Evolutionary conservation across 2,888 invertebrate genomes (phyloP), one percentile per base, ranked within the genome.

Genomic region (Monopis laevigella): DNA sequence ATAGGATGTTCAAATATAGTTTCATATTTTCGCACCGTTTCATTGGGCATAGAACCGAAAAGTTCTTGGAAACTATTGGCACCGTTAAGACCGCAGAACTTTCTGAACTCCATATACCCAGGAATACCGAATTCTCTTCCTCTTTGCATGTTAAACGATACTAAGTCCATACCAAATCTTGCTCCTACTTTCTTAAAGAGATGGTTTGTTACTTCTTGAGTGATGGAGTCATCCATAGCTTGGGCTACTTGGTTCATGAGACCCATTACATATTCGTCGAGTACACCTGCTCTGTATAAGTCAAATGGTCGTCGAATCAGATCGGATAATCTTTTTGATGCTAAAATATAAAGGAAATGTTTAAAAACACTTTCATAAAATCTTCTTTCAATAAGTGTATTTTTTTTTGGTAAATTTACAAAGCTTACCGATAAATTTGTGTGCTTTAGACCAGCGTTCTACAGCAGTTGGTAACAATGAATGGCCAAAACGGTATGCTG

Each of bases 181-280:
- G 86, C 84, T 29, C 86, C 86, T 27, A 86, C 87, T 66, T 92
- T 92, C 71, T 94, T 94, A 75, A 96, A 95, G 42, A 95, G 77
- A 69, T 94, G 93, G 72, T 95, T 95, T 26, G 95, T 95, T 1
- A 95, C 93, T 84, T 94, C 86, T 55, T 87, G 88, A 0, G 95
- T 95, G 49, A 96, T 93, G 1, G 93, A 94, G 64, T 95, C 94
- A 63, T 96, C 96, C 92, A 95, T 94, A 58, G 94, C 93, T 68
- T 95, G 94, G 1, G 95, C 93, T 14, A 94, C 93, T 81, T 96
- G 95, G 67, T 95, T 95, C 88, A 93, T 90, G 48, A 95, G 74
- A 26, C 95, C 95, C 91, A 94, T 93, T 24, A 95, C 86, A 62
- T 95, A 96, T 70, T 95, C 93, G 61, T 96, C 95, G 19, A 95